A percentile compares a stretch with the other conserved stretches of the same genome.
Evolutionary conservation across 2,797 vertebrate species (phyloP).

Genomic region (Hyperoplus immaculatus): DNA sequence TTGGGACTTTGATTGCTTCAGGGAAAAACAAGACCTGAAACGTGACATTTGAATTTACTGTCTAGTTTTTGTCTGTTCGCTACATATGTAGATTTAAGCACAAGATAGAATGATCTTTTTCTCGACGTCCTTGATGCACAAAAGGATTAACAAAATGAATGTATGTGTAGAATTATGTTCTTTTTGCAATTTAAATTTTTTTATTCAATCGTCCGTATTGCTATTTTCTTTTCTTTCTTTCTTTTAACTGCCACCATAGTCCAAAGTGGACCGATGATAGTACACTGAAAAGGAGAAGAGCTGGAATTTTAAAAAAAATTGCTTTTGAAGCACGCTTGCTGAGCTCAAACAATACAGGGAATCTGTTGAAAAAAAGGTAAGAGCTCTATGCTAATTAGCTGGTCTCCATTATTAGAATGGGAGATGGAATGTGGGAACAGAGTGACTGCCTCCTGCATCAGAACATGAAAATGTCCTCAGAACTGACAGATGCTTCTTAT

Average conservation of each 20-base stretch:
- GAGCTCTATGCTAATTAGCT: constrained; percentile 86
- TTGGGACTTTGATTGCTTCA: constrained; percentile 56
- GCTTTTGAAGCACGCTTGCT: constrained; percentile 77
- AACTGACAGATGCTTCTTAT: constrained; percentile 90
- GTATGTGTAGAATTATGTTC: constrained; percentile 26
- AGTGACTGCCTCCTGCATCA: constrained; percentile 83
- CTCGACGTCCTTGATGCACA: constrained; percentile 29
- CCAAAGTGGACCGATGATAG: constrained; percentile 68
- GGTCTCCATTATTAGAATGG: constrained; percentile 85
- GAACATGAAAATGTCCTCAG: constrained; percentile 88
- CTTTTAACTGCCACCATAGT: constrained; percentile 62
- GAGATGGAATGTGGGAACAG: constrained; percentile 86
- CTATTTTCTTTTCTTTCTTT: constrained; percentile 1
- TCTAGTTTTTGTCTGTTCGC: constrained; percentile 22
- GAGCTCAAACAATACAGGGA: constrained; percentile 76
- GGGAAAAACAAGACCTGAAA: constrained; percentile 37
- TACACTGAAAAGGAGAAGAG: constrained; percentile 63
- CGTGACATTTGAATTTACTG: constrained; percentile 51
- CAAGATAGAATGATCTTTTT: constrained; percentile 20
- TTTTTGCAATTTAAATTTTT: constrained; percentile 50
- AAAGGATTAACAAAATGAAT: constrained; percentile 45
- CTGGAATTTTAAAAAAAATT: constrained; percentile 70
- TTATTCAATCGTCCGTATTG: constrained; percentile 34
- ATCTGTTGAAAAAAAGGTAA: constrained; percentile 83
- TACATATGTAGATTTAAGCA: constrained; percentile 41